Evolutionary conservation across 2,888 invertebrate genomes (phyloP).

Genomic region (Mongoloraphidia duomilia): DNA sequence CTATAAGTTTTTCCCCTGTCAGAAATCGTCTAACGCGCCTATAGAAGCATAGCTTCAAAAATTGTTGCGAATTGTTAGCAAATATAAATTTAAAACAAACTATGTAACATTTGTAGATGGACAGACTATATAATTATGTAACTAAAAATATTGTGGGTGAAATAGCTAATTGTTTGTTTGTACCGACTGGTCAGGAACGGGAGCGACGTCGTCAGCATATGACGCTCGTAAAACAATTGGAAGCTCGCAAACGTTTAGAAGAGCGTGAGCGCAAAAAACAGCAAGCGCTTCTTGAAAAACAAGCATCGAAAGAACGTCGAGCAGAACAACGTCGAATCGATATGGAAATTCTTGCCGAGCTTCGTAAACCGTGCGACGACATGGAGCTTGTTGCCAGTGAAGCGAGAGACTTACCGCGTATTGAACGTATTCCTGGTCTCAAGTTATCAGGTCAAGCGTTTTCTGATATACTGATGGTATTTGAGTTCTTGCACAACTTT

Average conservation of each 20-base stretch:
- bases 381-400: conserved; percentile 55
- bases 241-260: conserved; percentile 74
- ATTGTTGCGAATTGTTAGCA: too few relatives aligned
- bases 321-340: conserved; percentile 55
- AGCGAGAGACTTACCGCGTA: conserved; percentile 52
- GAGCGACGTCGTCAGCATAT: conserved; percentile 85
- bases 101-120: too few relatives aligned
- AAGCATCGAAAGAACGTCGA: conserved; percentile 73
- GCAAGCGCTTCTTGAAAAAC: conserved; percentile 67
- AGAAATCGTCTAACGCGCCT: too few relatives aligned
- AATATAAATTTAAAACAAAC: too few relatives aligned
- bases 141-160: too few relatives aligned
- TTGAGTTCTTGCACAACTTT: conserved; percentile 93
- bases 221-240: conserved; percentile 73
- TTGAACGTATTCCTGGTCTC: conserved; percentile 58
- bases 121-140: too few relatives aligned
- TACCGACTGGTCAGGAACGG: conserved; percentile 46
- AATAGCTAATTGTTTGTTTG: too few relatives aligned
- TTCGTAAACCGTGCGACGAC: conserved; percentile 84
- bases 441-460: conserved; percentile 78
- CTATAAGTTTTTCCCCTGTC: too few relatives aligned
- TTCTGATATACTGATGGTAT: conserved; percentile 86
- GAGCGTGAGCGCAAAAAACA: conserved; percentile 66
- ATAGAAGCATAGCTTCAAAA: too few relatives aligned
- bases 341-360: conserved; percentile 49